Base-by-base conservation (phyloP, 2,113 vertebrate species). In the Anhinga rufa region DNA sequence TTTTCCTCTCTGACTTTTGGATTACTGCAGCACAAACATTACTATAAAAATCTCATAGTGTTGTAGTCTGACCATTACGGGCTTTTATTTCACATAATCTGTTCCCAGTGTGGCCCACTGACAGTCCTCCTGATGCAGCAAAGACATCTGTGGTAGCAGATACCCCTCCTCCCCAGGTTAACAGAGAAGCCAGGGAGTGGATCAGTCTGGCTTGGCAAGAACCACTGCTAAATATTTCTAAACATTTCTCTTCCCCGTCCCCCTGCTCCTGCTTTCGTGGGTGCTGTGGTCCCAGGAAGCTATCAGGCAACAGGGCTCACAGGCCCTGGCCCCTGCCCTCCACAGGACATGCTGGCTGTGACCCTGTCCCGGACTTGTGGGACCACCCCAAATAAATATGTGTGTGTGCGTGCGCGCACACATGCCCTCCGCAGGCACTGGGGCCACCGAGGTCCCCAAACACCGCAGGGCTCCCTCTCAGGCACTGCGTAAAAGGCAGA, bases 381-480 rank as follows among this genome's bases (percentile, higher is more conserved):
- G 28, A 78, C 28, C n/a, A 54, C 16, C 21, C 32, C 29, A 66
- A 15, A 61, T 22, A 79, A 29, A 49, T 14, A 38, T 2, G 7
- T 38, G 60, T 3, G 2, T 7, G 14, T 4, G 5, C 36, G 32
- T 14, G 15, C 17, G 32, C 13, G 15, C 19, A 17, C 5, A 15
- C 49, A 18, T 3, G 0, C 14, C 7, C 21, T 38, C 52, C 34
- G 48, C 34, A 38, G 69, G 69, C 48, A 65, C 6, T 6, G 36
- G 34, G 48, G 24, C 29, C 46, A 20, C 46, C 0, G 0, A 4
- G 12, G 6, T 75, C 26, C 31, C 51, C 52, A 62, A 36, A 62
- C 0, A 1, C 51, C 8, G 2, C 7, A 14, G 8, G 11, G 25
- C 5, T 86, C 48, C 17, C 57, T 32, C 40, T 60, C 1, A 0